Percentiles rank a stretch among this genome's conserved stretches.
These are phyloP conservation scores for Anguilla megastoma DNA, from an alignment of 2,797 vertebrate genomes.

Conservation along the genomic window DNA sequence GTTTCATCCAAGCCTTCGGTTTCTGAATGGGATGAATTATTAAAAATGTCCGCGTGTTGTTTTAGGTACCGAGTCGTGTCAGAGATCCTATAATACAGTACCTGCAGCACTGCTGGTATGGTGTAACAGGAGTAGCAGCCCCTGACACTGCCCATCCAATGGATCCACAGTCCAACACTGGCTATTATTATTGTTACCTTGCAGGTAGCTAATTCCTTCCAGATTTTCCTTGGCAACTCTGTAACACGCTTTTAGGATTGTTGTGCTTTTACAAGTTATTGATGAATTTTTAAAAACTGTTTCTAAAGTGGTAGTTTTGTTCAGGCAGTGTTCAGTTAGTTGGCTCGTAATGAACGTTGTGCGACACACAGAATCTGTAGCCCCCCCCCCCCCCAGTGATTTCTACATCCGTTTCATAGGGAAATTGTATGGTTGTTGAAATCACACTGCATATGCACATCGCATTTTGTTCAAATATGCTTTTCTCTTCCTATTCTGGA, in stretches of 20 bases:
- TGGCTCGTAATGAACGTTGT: background rate
- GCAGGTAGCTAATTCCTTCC: background rate
- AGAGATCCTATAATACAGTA: background rate
- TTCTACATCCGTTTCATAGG: background rate
- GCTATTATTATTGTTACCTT: background rate
- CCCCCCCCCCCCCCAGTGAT: background rate
- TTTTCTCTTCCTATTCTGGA: background rate
- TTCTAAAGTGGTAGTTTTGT: background rate
- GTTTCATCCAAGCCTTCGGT: constrained; percentile 1
- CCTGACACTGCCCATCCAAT: background rate
- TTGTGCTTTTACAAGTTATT: background rate
- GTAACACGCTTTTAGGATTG: background rate
- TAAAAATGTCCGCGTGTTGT: constrained; percentile 8
- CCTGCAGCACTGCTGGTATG: background rate
- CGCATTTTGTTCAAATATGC: constrained; percentile 5
- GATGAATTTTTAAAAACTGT: background rate
- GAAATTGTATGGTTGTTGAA: background rate
- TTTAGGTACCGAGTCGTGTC: background rate
- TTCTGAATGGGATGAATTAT: constrained; percentile 28
- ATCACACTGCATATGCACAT: background rate
- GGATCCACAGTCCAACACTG: background rate
- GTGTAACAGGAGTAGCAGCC: background rate
- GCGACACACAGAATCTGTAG: background rate
- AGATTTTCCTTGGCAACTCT: background rate
- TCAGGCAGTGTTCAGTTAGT: background rate